These are phyloP conservation scores for Amaurobius ferox DNA, from an alignment of 2,888 invertebrate genomes.

Conservation along the genomic window DNA sequence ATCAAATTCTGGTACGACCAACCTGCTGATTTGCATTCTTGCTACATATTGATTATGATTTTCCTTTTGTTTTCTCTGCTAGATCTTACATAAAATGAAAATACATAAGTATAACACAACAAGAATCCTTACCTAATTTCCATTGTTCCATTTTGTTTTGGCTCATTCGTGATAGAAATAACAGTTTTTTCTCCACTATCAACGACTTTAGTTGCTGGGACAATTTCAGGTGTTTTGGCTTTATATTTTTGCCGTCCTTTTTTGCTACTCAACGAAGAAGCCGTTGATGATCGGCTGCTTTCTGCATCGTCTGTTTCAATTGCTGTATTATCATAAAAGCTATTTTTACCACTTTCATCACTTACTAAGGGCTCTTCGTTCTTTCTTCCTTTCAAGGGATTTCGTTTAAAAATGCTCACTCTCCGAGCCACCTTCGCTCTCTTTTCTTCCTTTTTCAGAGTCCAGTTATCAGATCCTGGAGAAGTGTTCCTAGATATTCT, in stretches of 20 bases:
- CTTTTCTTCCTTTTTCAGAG: conserved; percentile 58
- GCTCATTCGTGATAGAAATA: conserved; percentile 42
- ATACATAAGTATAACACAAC: too few relatives aligned
- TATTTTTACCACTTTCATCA: conserved; percentile 48
- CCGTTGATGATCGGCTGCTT: conserved; percentile 34
- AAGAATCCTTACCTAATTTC: conserved; percentile 41
- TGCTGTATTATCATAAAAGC: conserved; percentile 13
- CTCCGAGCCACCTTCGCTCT: conserved; percentile 47
- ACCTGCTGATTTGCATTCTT: too few relatives aligned
- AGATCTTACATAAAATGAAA: too few relatives aligned
- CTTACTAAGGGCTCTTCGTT: conserved; percentile 61
- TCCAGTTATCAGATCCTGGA: conserved; percentile 67
- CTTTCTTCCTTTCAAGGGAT: conserved; percentile 49
- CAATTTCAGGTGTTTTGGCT: conserved; percentile 57
- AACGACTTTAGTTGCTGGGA: conserved; percentile 47
- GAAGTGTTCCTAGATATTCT: conserved; percentile 28
- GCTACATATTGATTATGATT: too few relatives aligned
- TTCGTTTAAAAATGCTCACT: conserved; percentile 62
- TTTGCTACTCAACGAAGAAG: conserved; percentile 35
- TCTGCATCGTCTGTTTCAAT: conserved; percentile 51
- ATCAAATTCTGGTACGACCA: too few relatives aligned
- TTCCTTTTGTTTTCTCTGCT: too few relatives aligned
- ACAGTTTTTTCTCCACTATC: conserved; percentile 53
- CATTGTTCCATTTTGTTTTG: conserved; percentile 2
- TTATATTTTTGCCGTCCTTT: conserved; percentile 30